Percentiles rank a stretch among this genome's conserved stretches.
These are phyloP conservation scores for Temnopleurus reevesii DNA, from an alignment of 53 echinoderm and acorn worm species.

Conservation along the genomic window DNA sequence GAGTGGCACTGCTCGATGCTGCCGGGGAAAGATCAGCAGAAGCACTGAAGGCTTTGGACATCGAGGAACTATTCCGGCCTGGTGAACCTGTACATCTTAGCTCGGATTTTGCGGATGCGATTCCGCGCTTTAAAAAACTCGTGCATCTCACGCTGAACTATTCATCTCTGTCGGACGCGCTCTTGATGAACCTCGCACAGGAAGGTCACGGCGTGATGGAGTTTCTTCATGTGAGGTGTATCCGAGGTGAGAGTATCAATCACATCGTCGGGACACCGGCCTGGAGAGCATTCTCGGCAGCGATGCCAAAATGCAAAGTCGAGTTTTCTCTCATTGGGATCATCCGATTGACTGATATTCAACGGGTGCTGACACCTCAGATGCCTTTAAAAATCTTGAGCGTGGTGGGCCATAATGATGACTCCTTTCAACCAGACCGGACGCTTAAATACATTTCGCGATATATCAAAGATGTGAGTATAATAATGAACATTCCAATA, in stretches of 20 bases:
- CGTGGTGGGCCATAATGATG: constrained; percentile 86
- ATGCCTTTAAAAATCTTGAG: constrained; percentile 77
- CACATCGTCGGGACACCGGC: constrained; percentile 72
- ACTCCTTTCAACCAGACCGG: constrained; percentile 82
- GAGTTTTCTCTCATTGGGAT: constrained; percentile 71
- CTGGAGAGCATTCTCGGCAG: constrained; percentile 69
- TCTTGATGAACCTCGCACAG: constrained; percentile 60
- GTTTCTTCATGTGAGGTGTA: constrained; percentile 65
- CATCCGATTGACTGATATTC: constrained; percentile 67
- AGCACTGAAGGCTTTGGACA: constrained; percentile 62
- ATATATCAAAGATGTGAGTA: constrained; percentile 46
- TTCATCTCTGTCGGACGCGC: constrained; percentile 71
- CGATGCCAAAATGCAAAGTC: constrained; percentile 60
- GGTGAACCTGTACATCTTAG: constrained; percentile 50
- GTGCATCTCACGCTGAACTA: constrained; percentile 77
- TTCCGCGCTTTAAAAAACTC: constrained; percentile 65
- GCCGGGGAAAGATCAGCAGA: constrained; percentile 44
- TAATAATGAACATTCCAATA: too few relatives aligned
- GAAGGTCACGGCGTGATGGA: constrained; percentile 51
- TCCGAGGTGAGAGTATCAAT: constrained; percentile 69
- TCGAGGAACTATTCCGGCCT: constrained; percentile 78
- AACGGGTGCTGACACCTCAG: constrained; percentile 72
- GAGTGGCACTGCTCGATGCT: constrained; percentile 56
- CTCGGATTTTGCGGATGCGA: constrained; percentile 57
- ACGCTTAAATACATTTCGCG: constrained; percentile 73